Percentiles rank a stretch among this genome's conserved stretches.
Conservation (phyloP, 2,888 invertebrate genomes). For the Drosophila falleni region DNA sequence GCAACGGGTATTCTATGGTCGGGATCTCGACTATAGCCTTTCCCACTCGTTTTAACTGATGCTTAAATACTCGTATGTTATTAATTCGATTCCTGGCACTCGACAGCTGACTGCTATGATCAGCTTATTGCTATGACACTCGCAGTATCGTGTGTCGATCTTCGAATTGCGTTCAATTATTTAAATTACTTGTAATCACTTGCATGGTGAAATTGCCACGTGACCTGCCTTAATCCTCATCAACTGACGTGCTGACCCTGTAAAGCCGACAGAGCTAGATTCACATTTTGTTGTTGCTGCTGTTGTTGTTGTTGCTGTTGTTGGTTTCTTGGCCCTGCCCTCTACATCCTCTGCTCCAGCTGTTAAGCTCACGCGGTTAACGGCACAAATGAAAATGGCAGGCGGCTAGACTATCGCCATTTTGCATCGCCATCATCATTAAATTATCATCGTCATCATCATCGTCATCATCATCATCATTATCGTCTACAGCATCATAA, state of each 20-base stretch:
- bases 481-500: slow-evolving; percentile 7
- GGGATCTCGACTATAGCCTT: too few species aligned
- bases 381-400: slow-evolving; percentile 54
- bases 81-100: neutral
- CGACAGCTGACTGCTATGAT: slow-evolving; percentile 6
- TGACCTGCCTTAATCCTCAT: slow-evolving; percentile 14
- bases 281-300: neutral
- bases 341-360: slow-evolving; percentile 17
- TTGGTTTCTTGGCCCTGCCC: neutral
- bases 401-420: slow-evolving; percentile 57
- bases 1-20: too few species aligned
- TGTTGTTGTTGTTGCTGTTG: neutral
- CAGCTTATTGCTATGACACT: slow-evolving; percentile 5
- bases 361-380: slow-evolving; percentile 61
- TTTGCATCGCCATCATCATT: slow-evolving; percentile 12
- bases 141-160: neutral
- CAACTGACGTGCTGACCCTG: slow-evolving; percentile 46
- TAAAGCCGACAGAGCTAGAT: slow-evolving; percentile 3
- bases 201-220: slow-evolving; percentile 24
- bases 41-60: too few species aligned
- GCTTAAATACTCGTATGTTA: too few species aligned
- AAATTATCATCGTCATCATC: slow-evolving; percentile 36
- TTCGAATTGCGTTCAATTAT: slow-evolving; percentile 28
- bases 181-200: slow-evolving; percentile 29
- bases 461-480: slow-evolving; percentile 33